A percentile compares a stretch with the other conserved stretches of the same genome.
phyloP scores from a whole-genome alignment of 2,888 invertebrate genomes.

The Cecidostiba fungosa region DNA sequence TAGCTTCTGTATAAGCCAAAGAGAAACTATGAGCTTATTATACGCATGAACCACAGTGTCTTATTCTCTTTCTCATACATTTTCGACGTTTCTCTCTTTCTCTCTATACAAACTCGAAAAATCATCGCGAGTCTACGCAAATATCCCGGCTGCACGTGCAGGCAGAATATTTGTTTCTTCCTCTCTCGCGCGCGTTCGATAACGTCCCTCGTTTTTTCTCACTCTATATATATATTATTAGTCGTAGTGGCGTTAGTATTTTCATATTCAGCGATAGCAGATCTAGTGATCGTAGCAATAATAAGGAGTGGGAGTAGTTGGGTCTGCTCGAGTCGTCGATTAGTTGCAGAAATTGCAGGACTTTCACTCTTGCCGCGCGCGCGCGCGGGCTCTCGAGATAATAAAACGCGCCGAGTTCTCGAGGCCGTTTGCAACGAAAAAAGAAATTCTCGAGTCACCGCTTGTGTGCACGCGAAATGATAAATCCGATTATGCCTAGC shows the following conservation, averaged over 20 bases:
- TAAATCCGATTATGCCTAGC: conserved; percentile 54
- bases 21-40: conserved; percentile 74
- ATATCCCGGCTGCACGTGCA: neutral
- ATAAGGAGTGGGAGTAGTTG: conserved; percentile 55
- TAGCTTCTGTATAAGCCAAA: conserved; percentile 67
- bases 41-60: conserved; percentile 54
- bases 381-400: conserved; percentile 19
- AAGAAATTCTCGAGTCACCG: conserved; percentile 40
- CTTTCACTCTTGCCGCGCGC: conserved; percentile 28
- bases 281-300: conserved; percentile 50
- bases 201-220: conserved; percentile 9
- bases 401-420: conserved; percentile 16
- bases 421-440: conserved; percentile 36
- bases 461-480: conserved; percentile 46
- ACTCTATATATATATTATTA: conserved; percentile 1
- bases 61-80: conserved; percentile 36
- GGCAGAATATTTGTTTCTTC: conserved; percentile 12
- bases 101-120: conserved; percentile 45
- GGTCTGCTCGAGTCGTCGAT: conserved; percentile 57
- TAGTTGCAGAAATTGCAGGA: conserved; percentile 52
- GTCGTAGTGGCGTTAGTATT: conserved; percentile 32
- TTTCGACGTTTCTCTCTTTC: neutral
- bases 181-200: neutral
- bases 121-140: conserved; percentile 10
- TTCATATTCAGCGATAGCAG: conserved; percentile 50